Evolutionary conservation across 1,140 invertebrate species (phyloP).

Genomic region (Nymphalis io): DNA sequence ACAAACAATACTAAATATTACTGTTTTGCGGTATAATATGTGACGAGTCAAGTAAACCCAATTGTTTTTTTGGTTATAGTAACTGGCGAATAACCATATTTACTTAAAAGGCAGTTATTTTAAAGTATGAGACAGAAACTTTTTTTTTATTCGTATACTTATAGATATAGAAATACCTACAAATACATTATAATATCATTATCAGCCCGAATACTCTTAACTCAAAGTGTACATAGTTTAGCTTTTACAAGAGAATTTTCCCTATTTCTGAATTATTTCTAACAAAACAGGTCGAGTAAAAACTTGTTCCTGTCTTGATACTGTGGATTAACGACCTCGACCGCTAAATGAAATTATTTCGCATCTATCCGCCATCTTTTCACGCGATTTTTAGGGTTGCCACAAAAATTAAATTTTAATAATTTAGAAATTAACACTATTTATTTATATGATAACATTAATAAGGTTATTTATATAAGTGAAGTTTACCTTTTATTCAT

Average conservation of each 20-base stretch:
- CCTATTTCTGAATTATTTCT: constrained; percentile 9
- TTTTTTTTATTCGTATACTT: too few species aligned
- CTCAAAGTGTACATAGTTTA: not conserved
- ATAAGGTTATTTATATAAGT: too few species aligned
- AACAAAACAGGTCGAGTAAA: constrained; percentile 24
- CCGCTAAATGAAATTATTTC: constrained; percentile 62
- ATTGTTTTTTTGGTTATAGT: too few species aligned
- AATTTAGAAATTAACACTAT: not conserved
- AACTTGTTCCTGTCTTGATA: constrained; percentile 38
- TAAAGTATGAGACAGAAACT: too few species aligned
- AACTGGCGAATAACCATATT: too few species aligned
- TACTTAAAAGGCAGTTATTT: too few species aligned
- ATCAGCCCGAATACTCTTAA: not conserved
- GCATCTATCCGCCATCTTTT: constrained; percentile 53
- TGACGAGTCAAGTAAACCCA: too few species aligned
- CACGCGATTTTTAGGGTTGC: constrained; percentile 47
- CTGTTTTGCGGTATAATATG: too few species aligned
- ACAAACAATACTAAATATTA: too few species aligned
- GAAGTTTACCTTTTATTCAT: too few species aligned
- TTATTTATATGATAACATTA: not conserved
- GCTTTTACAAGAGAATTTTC: not conserved
- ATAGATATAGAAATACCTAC: too few species aligned
- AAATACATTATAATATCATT: not conserved
- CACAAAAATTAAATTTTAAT: not conserved
- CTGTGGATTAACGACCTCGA: constrained; percentile 46